Percentiles rank a stretch among this genome's conserved stretches.
phyloP scores from a whole-genome alignment of 2,888 invertebrate genomes.

The Thysanoteuthis rhombus region DNA sequence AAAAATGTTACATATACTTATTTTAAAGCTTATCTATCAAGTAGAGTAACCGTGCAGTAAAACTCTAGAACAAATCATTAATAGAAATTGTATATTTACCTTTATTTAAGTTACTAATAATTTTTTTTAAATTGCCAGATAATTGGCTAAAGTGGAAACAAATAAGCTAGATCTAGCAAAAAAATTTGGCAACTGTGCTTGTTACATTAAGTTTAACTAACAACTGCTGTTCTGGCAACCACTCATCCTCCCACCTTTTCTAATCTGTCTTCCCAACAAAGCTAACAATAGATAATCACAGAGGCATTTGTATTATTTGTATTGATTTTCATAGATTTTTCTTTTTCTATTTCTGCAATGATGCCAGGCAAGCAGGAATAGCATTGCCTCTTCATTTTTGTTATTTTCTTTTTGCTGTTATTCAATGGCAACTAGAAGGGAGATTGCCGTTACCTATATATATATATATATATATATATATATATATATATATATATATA shows the following conservation, averaged over 20 bases:
- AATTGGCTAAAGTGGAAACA: no score
- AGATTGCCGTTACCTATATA: background rate
- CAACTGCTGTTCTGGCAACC: background rate
- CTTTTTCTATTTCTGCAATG: background rate
- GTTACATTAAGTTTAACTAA: slow-evolving; percentile 12
- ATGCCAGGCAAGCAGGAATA: background rate
- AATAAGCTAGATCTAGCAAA: no score
- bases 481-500: background rate
- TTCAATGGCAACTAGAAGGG: background rate
- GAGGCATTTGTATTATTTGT: background rate
- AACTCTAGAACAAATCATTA: no score
- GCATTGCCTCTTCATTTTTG: background rate
- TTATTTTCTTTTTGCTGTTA: background rate
- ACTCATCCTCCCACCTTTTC: background rate
- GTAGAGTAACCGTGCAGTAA: no score
- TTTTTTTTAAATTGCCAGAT: no score
- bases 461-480: no score
- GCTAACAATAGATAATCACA: background rate
- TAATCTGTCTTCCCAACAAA: background rate
- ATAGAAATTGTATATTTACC: no score
- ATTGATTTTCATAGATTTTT: background rate
- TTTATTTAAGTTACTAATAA: no score
- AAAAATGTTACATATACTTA: no score
- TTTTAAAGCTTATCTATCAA: no score
- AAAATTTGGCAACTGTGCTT: no score